Conservation (phyloP, 2,113 vertebrate genomes). For the Tragelaphus buxtoni region DNA sequence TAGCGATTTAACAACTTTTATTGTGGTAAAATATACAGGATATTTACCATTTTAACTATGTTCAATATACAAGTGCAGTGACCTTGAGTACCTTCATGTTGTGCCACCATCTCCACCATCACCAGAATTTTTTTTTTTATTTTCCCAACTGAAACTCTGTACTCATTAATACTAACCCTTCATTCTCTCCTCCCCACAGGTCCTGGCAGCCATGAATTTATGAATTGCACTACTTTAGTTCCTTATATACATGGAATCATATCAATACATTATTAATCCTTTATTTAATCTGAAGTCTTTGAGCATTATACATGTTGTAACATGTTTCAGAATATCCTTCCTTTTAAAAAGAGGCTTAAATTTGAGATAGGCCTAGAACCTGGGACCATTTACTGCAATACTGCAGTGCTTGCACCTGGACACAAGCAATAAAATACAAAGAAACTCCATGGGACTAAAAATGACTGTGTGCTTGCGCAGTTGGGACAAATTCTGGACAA, state of each 20-base stretch:
- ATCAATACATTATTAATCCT: too few relatives aligned
- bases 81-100: neutral
- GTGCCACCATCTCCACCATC: neutral
- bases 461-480: accelerated
- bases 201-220: neutral
- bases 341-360: neutral
- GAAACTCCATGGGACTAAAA: neutral
- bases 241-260: too few relatives aligned
- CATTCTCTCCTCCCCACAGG: neutral
- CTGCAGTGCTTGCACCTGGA: neutral
- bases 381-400: neutral
- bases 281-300: too few relatives aligned
- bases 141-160: neutral
- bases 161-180: neutral
- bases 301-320: neutral
- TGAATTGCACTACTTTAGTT: neutral
- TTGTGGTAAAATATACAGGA: neutral
- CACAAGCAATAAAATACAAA: neutral
- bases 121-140: neutral
- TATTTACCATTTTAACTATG: neutral
- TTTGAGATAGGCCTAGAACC: neutral
- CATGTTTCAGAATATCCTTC: neutral
- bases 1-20: neutral
- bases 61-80: neutral
- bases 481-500: neutral